Evolutionary conservation across 2,113 vertebrate species (phyloP), one percentile per base, ranked within the genome.

Genomic region (Gallinago paraguaiae): DNA sequence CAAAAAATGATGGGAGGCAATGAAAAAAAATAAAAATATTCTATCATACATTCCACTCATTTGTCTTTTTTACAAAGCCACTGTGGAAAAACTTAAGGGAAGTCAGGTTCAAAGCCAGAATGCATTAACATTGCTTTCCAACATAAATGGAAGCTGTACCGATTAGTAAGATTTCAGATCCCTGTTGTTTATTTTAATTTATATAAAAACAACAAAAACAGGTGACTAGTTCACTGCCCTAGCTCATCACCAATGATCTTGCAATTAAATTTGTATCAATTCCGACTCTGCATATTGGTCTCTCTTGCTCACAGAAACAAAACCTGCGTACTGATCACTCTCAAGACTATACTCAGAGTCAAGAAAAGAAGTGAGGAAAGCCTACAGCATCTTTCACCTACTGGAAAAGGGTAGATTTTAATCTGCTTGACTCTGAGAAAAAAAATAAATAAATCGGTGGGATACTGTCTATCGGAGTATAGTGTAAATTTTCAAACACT

Each of bases 401-500:
- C 28, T 71, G 19, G 33, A 30, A 57, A 83, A 30, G 3, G 2
- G 13, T 5, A 70, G 30, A 56, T 77, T 65, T 88, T 53, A 46
- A 56, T 17, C 45, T 2, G 0, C 25, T 88, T 37, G 51, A 8
- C 11, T 61, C 25, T 1, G 8, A 48, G 7, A 3, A 6, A 6
- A 27, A 77, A 51, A 28, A 9, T 12, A 16, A 22, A 27, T 8
- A 3, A 53, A 20, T 13, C 17, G 46, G 9, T 7, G 27, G 39
- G 12, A 50, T 46, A 61, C 41, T 11, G 13, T 17, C 41, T 65
- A 13, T 4, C 8, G 17, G 82, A 86, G 37, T 13, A 37, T 12
- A 74, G 25, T 9, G 11, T 13, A 4, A 57, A 15, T 68, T 72
- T 69, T 63, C 61, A 57, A 86, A 57, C 20, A 75, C 35, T 68